phyloP scores from a whole-genome alignment of 2,113 vertebrate genomes.

The Brachionichthys hirsutus region DNA sequence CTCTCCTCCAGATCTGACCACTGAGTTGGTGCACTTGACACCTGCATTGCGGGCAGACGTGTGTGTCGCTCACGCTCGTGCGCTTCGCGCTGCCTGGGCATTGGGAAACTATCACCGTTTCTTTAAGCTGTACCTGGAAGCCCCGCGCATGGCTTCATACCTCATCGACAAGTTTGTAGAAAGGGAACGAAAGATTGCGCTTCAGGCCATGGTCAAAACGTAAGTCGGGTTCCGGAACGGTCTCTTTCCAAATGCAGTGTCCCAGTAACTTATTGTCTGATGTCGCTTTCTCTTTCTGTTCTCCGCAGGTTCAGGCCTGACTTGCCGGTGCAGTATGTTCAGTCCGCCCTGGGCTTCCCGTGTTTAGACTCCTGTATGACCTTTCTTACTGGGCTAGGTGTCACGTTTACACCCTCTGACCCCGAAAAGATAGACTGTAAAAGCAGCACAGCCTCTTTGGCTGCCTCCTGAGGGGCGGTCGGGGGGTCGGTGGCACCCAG shows the following conservation, averaged over 20 bases:
- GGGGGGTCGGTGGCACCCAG: conserved; percentile 1
- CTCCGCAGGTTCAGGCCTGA: conserved; percentile 77
- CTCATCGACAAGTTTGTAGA: conserved; percentile 94
- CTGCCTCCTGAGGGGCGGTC: conserved; percentile 80
- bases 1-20: conserved; percentile 82
- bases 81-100: conserved; percentile 87
- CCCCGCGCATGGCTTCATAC: conserved; percentile 90
- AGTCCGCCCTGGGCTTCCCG: conserved; percentile 86
- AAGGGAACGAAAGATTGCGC: conserved; percentile 85
- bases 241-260: neutral
- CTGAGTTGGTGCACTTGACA: conserved; percentile 87
- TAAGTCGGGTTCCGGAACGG: conserved; percentile 68
- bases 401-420: conserved; percentile 82
- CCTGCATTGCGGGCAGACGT: conserved; percentile 81
- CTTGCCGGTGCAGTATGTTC: conserved; percentile 85
- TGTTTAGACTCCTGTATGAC: conserved; percentile 87
- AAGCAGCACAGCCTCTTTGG: conserved; percentile 83
- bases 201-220: conserved; percentile 92
- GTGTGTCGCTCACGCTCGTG: conserved; percentile 86
- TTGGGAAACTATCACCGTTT: conserved; percentile 89
- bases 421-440: conserved; percentile 90
- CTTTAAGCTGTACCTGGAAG: conserved; percentile 84
- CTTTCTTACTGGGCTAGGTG: conserved; percentile 85
- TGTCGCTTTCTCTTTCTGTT: conserved; percentile 21
- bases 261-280: neutral